These are phyloP conservation scores for Copsychus sechellarum DNA, from an alignment of 2,113 vertebrate genomes.

Conservation along the genomic window DNA sequence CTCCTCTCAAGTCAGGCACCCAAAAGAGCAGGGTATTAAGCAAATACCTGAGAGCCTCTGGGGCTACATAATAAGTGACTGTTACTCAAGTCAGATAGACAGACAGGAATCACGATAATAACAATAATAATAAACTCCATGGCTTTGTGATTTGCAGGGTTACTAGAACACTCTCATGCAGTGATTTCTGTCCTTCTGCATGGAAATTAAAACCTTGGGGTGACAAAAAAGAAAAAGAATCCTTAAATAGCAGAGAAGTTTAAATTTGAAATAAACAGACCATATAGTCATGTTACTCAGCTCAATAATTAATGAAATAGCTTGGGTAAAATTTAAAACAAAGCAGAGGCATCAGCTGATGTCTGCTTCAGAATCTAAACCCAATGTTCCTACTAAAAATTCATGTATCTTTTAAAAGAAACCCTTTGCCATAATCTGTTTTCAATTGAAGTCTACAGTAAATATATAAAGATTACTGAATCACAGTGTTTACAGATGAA, in stretches of 20 bases:
- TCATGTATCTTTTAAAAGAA: conserved; percentile 39
- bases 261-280: conserved; percentile 27
- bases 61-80: not conserved
- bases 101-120: not conserved
- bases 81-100: not conserved
- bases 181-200: not conserved
- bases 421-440: conserved; percentile 37
- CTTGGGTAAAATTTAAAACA: conserved; percentile 50
- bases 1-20: not conserved
- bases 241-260: not conserved
- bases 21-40: not conserved
- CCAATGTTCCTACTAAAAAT: conserved; percentile 28
- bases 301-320: conserved; percentile 50
- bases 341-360: conserved; percentile 26
- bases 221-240: not conserved
- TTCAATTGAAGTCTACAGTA: conserved; percentile 56
- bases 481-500: conserved; percentile 53
- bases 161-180: not conserved
- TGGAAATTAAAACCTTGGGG: not conserved
- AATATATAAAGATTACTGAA: conserved; percentile 45
- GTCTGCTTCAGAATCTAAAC: conserved; percentile 11
- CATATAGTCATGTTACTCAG: not conserved
- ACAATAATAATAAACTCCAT: not conserved
- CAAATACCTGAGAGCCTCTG: not conserved
- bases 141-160: not conserved